phyloP scores from a whole-genome alignment of 2,888 invertebrate genomes.

The Dryocosmus kuriphilus region DNA sequence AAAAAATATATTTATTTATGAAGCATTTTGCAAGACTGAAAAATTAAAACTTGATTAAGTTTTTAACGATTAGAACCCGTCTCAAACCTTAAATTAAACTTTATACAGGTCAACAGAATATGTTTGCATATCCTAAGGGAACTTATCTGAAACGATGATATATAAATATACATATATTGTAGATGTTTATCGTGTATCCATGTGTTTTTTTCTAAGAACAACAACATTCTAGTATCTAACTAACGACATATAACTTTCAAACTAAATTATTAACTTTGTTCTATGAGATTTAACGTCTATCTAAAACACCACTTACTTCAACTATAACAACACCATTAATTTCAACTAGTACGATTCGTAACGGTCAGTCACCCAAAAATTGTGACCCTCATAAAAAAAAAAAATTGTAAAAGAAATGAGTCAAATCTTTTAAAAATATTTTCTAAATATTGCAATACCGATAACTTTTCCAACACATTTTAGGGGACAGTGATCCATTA shows the following conservation, averaged over 20 bases:
- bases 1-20: no score
- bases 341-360: neutral
- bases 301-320: slow-evolving; percentile 26
- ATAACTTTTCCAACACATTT: neutral
- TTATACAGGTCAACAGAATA: neutral
- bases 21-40: neutral
- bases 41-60: neutral
- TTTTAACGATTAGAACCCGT: neutral
- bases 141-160: slow-evolving; percentile 4
- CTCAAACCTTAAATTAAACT: neutral
- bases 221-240: slow-evolving; percentile 11
- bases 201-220: slow-evolving; percentile 24
- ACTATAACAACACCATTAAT: slow-evolving; percentile 7
- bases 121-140: neutral
- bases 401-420: neutral
- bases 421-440: neutral
- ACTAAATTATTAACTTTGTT: neutral
- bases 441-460: neutral
- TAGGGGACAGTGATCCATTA: neutral
- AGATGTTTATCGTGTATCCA: slow-evolving; percentile 24
- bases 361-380: neutral
- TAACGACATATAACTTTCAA: slow-evolving; percentile 12
- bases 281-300: slow-evolving; percentile 11
- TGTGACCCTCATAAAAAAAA: neutral
- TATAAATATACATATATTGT: slow-evolving; percentile 7